phyloP scores from a whole-genome alignment of 2,888 invertebrate genomes.

The Calliopum simillimum region DNA sequence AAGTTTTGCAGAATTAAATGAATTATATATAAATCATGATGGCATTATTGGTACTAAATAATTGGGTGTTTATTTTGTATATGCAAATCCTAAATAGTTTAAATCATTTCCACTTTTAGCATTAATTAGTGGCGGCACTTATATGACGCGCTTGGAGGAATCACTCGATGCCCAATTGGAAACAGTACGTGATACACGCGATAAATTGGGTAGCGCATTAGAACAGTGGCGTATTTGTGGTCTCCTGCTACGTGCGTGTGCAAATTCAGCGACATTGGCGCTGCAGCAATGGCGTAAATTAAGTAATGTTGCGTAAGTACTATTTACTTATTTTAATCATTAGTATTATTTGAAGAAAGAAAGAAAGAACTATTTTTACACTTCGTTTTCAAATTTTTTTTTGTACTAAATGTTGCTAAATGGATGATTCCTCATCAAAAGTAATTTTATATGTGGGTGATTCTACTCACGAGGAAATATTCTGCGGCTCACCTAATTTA shows the following conservation, averaged over 20 bases:
- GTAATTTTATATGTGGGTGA: no score
- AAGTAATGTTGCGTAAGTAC: slow-evolving; percentile 52
- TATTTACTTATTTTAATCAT: background rate
- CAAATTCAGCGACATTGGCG: slow-evolving; percentile 61
- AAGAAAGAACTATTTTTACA: no score
- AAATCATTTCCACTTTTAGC: slow-evolving; percentile 48
- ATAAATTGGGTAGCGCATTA: slow-evolving; percentile 64
- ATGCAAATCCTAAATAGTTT: background rate
- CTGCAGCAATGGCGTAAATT: slow-evolving; percentile 60
- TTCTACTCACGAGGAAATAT: no score
- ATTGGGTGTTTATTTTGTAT: background rate
- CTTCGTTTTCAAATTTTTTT: no score
- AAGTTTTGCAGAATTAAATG: slow-evolving; percentile 59
- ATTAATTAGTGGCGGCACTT: slow-evolving; percentile 64
- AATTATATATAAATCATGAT: slow-evolving; percentile 64
- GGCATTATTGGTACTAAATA: slow-evolving; percentile 58
- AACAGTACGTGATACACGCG: slow-evolving; percentile 61
- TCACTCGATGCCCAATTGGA: slow-evolving; percentile 63
- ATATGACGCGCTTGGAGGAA: slow-evolving; percentile 64
- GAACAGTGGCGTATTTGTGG: slow-evolving; percentile 67
- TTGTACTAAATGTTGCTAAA: no score
- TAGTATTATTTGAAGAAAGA: background rate
- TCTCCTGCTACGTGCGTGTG: slow-evolving; percentile 59
- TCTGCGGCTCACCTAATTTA: no score
- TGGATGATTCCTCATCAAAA: no score